Percentiles rank a stretch among this genome's conserved stretches.
Evolutionary conservation across 1,140 invertebrate species (phyloP).

Genomic region (Vanessa tameamea): DNA sequence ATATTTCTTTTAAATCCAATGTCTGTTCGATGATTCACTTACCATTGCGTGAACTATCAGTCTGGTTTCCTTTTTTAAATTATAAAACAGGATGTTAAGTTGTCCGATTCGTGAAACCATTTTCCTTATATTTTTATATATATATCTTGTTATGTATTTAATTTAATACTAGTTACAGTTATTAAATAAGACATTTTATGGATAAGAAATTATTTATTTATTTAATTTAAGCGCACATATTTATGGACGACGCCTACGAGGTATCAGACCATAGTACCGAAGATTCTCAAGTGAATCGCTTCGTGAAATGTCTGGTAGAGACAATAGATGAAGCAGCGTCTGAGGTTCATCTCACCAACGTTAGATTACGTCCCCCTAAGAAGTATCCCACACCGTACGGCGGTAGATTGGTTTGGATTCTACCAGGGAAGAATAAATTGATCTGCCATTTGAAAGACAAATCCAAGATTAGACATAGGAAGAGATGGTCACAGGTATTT

Average conservation of each 20-base stretch:
- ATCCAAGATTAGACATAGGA: slow-evolving; percentile 96
- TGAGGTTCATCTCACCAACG: slow-evolving; percentile 95
- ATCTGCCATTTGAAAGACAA: slow-evolving; percentile 99
- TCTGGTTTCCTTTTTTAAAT: too few species aligned
- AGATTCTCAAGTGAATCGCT: slow-evolving; percentile 96
- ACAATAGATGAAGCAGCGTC: slow-evolving; percentile 97
- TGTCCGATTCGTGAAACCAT: too few species aligned
- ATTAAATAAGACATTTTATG: too few species aligned
- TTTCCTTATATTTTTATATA: too few species aligned
- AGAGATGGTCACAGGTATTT: slow-evolving; percentile 91
- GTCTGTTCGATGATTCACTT: too few species aligned
- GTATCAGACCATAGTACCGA: slow-evolving; percentile 95
- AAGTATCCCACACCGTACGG: slow-evolving; percentile 98
- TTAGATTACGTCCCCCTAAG: slow-evolving; percentile 93
- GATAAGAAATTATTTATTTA: background rate
- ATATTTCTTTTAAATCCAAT: too few species aligned
- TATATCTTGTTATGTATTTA: too few species aligned
- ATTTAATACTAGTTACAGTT: too few species aligned
- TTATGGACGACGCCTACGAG: slow-evolving; percentile 99
- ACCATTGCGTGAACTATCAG: too few species aligned
- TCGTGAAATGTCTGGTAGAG: slow-evolving; percentile 94
- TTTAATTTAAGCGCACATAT: slow-evolving; percentile 92
- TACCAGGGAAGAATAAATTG: slow-evolving; percentile 98
- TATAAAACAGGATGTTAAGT: too few species aligned
- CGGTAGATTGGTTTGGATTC: slow-evolving; percentile 95